phyloP scores from a whole-genome alignment of 2,888 invertebrate genomes.

The Sphecodes monilicornis region DNA sequence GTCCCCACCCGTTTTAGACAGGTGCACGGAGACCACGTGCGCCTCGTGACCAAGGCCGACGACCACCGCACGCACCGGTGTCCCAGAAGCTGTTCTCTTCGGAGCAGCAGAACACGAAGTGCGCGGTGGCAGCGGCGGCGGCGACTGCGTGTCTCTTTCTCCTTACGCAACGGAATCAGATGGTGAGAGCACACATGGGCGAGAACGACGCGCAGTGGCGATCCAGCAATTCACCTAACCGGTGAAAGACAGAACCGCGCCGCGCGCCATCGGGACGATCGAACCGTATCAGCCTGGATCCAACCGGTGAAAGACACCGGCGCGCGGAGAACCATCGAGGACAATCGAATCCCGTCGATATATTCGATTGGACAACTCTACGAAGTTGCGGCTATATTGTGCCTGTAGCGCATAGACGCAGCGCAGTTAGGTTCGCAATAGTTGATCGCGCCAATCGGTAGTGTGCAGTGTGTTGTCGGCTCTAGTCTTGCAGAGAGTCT shows the following conservation, averaged over 20 bases:
- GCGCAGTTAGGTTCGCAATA: no score
- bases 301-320: not conserved
- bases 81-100: no score
- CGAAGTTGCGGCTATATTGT: no score
- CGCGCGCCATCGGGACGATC: not conserved
- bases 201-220: constrained; percentile 10
- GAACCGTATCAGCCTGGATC: not conserved
- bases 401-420: no score
- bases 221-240: not conserved
- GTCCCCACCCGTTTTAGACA: constrained; percentile 62
- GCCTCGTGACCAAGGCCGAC: constrained; percentile 78
- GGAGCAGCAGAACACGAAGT: not conserved
- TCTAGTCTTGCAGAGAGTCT: not conserved
- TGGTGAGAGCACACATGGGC: constrained; percentile 57
- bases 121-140: not conserved
- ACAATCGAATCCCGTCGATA: not conserved
- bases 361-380: not conserved
- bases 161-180: constrained; percentile 69
- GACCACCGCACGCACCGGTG: constrained; percentile 59
- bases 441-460: not conserved
- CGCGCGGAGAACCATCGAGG: no score
- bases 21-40: constrained; percentile 78
- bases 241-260: not conserved
- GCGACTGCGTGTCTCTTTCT: constrained; percentile 20
- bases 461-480: not conserved